Base-by-base conservation (phyloP, 2,113 vertebrate genomes). In the Cinclus mexicanus region DNA sequence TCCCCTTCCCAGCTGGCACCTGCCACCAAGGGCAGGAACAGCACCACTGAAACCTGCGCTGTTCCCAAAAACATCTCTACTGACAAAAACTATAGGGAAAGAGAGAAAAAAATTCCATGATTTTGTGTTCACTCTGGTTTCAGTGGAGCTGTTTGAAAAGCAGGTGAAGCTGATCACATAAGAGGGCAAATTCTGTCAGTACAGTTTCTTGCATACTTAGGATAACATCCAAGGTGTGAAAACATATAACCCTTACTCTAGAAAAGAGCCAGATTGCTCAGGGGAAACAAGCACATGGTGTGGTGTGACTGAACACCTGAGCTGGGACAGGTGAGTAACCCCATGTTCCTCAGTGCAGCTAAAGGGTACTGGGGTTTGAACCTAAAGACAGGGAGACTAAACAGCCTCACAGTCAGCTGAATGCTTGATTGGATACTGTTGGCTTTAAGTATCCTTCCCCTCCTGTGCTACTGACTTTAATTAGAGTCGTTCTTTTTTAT, bases 21-120 rank as follows among this genome's bases (percentile, higher is more conserved):
- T 52, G 42, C 42, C 39, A 49, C 39, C 13, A 12, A 49, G 33
- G 21, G 47, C 29, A 81, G 67, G 69, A 74, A 17, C 42, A 78
- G 17, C 28, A 37, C 39, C n/a, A 20, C 0, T 49, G 53, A 41
- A 85, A 52, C 18, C 63, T 23, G 28, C 0, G 1, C 41, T 69
- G 24, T 31, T 47, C 53, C 77, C 50, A 60, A 39, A 33, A 52
- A 56, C 1, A 2, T 14, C 23, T 42, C 60, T 49, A 4, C 22
- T 60, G 35, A 15, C 26, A 53, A 61, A 39, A 61, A 39, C 13
- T 55, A 0, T 18, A 69, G 44, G 9, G 55, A 64, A 46, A 49
- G 11, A 21, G 42, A 9, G 0, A 1, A 9, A 68, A 41, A 29
- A 42, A 9, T 3, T 37, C 37, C 7, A 2, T 31, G 24, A 46